Evolutionary conservation across 2,113 vertebrate genomes (phyloP).

Genomic region (Cariama cristata): DNA sequence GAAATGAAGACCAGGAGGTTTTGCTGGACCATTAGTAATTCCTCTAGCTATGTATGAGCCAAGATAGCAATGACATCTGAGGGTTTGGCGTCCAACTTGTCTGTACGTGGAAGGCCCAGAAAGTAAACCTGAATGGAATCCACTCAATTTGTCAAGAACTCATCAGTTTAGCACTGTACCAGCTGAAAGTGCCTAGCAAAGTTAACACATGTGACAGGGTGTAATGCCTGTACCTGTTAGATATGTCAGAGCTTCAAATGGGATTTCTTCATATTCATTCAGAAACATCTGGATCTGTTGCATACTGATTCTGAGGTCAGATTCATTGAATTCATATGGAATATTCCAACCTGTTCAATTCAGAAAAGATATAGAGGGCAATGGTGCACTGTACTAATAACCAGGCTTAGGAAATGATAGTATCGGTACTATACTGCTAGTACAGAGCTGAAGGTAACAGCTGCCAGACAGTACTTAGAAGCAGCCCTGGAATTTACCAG

Average conservation of each 20-base stretch:
- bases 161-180: neutral
- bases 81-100: neutral
- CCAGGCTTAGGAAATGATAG: neutral
- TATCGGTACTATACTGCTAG: neutral
- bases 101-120: neutral
- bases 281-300: slow-evolving; percentile 94
- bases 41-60: neutral
- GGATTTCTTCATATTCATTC: slow-evolving; percentile 89
- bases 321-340: slow-evolving; percentile 94
- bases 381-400: neutral
- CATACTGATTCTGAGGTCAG: slow-evolving; percentile 91
- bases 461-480: neutral
- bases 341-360: slow-evolving; percentile 90
- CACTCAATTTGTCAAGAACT: neutral
- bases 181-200: neutral
- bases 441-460: neutral
- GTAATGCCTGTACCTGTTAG: slow-evolving; percentile 84
- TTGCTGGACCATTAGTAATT: neutral
- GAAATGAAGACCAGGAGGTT: neutral
- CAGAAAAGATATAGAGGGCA: neutral
- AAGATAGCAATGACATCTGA: neutral
- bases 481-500: neutral
- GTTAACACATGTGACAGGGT: neutral
- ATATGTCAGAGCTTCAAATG: slow-evolving; percentile 89
- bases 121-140: neutral